These are phyloP conservation scores for Centropyge bicolor DNA, from an alignment of 2,797 vertebrate species.

Conservation along the genomic window DNA sequence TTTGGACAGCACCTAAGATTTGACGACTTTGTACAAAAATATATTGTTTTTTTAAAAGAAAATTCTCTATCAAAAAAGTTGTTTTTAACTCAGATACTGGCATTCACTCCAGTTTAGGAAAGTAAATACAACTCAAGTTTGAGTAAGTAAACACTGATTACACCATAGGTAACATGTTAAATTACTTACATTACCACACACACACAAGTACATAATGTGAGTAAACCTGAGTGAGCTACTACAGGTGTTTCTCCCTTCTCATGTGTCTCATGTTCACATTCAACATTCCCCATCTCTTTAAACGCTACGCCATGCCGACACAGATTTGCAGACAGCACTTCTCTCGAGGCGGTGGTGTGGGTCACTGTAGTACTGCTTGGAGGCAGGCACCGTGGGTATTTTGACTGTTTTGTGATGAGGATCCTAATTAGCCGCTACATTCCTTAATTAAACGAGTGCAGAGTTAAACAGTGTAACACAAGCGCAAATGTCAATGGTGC, in stretches of 20 bases:
- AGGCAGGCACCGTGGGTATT: conserved; percentile 52
- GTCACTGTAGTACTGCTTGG: conserved; percentile 48
- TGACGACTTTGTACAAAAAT: neutral
- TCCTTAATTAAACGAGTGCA: conserved; percentile 70
- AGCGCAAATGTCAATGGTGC: conserved; percentile 62
- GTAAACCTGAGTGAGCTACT: conserved; percentile 11
- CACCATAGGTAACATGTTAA: neutral
- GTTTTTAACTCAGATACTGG: too few species aligned
- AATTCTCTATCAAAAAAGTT: too few species aligned
- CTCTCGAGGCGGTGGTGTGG: conserved; percentile 35
- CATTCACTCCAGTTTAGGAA: neutral
- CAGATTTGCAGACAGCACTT: conserved; percentile 24
- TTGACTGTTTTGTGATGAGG: conserved; percentile 64
- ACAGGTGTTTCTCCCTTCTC: conserved; percentile 1
- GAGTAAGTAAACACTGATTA: neutral
- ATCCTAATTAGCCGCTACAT: conserved; percentile 71
- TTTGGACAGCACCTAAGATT: neutral
- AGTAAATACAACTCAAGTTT: neutral
- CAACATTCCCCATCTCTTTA: conserved; percentile 30
- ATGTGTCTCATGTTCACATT: neutral
- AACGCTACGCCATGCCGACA: conserved; percentile 8
- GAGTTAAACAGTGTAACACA: conserved; percentile 63
- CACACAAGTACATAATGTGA: neutral
- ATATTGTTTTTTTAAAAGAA: too few species aligned
- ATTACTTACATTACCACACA: conserved; percentile 3